Evolutionary conservation across 2,888 invertebrate species (phyloP).

Genomic region (Pecten maximus): DNA sequence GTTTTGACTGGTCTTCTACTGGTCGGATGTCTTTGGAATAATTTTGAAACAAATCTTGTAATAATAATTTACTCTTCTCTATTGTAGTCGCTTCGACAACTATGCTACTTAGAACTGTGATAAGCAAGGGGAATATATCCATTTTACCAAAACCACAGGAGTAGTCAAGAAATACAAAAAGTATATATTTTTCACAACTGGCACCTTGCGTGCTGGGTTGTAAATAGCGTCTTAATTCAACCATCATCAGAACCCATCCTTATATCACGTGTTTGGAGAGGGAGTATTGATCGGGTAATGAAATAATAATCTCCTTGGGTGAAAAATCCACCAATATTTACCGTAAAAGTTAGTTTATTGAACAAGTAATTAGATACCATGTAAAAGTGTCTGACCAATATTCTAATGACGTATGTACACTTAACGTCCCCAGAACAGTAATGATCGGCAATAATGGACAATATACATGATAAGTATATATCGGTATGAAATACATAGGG

Average conservation of each 20-base stretch:
- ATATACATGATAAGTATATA: too few species aligned
- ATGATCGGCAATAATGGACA: too few species aligned
- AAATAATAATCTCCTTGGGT: not conserved
- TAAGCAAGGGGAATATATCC: not conserved
- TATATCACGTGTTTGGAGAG: not conserved
- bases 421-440: too few species aligned
- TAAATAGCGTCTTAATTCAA: too few species aligned
- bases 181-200: too few species aligned
- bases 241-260: not conserved
- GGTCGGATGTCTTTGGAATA: slow-evolving; percentile 10
- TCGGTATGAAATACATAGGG: too few species aligned
- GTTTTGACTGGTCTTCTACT: not conserved
- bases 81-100: not conserved
- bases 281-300: not conserved
- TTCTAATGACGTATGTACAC: not conserved
- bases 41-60: slow-evolving; percentile 26
- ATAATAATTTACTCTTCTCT: not conserved
- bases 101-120: not conserved
- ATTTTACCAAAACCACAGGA: not conserved
- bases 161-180: too few species aligned
- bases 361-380: not conserved
- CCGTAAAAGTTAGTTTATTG: not conserved
- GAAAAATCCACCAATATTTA: not conserved
- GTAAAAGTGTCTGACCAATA: not conserved
- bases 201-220: too few species aligned